These are phyloP conservation scores for Melipona bicolor DNA, from an alignment of 2,888 invertebrate species.

Conservation along the genomic window DNA sequence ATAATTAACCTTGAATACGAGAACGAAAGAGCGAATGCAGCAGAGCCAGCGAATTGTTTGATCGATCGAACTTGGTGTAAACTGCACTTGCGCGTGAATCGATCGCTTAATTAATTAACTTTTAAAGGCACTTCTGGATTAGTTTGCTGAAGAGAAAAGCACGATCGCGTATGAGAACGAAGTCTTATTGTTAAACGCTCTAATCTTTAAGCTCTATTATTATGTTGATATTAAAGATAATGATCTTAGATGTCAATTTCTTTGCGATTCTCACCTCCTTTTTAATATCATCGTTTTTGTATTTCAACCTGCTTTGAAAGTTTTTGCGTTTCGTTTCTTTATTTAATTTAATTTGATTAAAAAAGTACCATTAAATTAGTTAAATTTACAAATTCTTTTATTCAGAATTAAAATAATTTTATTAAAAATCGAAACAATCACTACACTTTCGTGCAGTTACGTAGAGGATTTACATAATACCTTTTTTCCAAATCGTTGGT, in stretches of 20 bases:
- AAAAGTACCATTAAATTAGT: too few species aligned
- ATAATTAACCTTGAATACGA: conserved; percentile 34
- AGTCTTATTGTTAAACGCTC: conserved; percentile 31
- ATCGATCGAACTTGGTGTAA: conserved; percentile 44
- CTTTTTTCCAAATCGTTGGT: too few species aligned
- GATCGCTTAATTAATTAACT: conserved; percentile 51
- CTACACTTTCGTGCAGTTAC: too few species aligned
- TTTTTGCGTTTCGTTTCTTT: too few species aligned
- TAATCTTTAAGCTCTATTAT: conserved; percentile 17
- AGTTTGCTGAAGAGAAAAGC: conserved; percentile 23
- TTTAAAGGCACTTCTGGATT: conserved; percentile 4
- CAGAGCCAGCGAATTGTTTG: conserved; percentile 28
- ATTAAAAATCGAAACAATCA: too few species aligned
- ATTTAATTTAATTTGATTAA: too few species aligned
- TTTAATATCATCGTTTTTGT: neutral
- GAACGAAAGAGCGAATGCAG: conserved; percentile 6
- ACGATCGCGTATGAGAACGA: conserved; percentile 18
- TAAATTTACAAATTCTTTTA: too few species aligned
- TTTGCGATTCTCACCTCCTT: neutral
- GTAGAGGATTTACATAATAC: too few species aligned
- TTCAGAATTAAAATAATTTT: too few species aligned
- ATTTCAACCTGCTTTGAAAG: neutral
- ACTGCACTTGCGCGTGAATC: conserved; percentile 31
- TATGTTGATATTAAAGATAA: conserved; percentile 34
- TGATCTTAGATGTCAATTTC: conserved; percentile 5